Conservation (phyloP, 2,888 invertebrate genomes). For the Crocallis elinguaria region DNA sequence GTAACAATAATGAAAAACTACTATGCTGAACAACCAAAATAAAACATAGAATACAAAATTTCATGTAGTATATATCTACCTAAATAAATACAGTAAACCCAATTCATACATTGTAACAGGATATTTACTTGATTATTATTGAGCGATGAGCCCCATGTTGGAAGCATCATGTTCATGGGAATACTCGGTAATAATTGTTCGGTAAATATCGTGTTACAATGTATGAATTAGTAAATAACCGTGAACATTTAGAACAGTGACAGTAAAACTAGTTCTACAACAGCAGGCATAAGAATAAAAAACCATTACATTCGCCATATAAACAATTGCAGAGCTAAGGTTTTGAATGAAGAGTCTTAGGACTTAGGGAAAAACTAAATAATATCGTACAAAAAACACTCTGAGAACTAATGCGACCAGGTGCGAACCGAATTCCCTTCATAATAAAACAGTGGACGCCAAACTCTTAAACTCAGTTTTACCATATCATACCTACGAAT, state of each 20-base stretch:
- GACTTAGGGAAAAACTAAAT: neutral
- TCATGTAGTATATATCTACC: too few species aligned
- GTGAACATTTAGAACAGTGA: too few species aligned
- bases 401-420: neutral
- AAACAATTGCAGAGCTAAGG: neutral
- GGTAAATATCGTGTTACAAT: too few species aligned
- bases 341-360: neutral
- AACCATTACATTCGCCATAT: neutral
- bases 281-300: neutral
- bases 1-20: conserved; percentile 54
- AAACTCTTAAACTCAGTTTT: conserved; percentile 1
- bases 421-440: neutral
- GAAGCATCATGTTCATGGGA: too few species aligned
- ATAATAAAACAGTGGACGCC: conserved; percentile 22
- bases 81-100: too few species aligned
- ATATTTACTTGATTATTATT: too few species aligned
- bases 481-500: neutral
- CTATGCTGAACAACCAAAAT: neutral
- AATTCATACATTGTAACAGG: too few species aligned
- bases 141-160: too few species aligned
- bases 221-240: too few species aligned
- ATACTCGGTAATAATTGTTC: too few species aligned
- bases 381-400: neutral
- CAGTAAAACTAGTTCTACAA: too few species aligned
- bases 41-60: neutral